phyloP scores from a whole-genome alignment of 1,140 invertebrate genomes.

The Microplitis demolitor region DNA sequence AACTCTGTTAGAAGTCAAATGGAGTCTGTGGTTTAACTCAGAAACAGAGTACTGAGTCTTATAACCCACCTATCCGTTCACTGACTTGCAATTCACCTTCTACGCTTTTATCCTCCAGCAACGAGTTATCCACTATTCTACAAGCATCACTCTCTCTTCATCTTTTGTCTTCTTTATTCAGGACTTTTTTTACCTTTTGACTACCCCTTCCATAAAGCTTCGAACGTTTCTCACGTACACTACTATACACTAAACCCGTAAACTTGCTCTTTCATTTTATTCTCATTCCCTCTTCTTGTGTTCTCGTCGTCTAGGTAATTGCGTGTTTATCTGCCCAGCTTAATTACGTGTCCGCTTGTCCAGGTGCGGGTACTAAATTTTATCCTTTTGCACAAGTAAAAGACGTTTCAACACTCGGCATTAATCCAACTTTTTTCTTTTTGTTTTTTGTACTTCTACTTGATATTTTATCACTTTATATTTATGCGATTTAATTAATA shows the following conservation, averaged over 20 bases:
- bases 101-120: neutral
- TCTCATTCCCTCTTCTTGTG: slow-evolving; percentile 15
- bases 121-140: neutral
- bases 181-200: too few species aligned
- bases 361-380: slow-evolving; percentile 49
- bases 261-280: neutral
- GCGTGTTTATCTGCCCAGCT: slow-evolving; percentile 53
- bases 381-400: slow-evolving; percentile 15
- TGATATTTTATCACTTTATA: too few species aligned
- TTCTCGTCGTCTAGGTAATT: slow-evolving; percentile 48
- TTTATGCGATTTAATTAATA: too few species aligned
- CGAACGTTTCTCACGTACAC: slow-evolving; percentile 8
- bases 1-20: slow-evolving; percentile 24
- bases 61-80: neutral
- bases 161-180: neutral
- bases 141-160: too few species aligned
- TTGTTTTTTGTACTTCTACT: too few species aligned
- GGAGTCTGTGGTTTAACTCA: neutral
- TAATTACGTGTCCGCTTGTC: slow-evolving; percentile 55
- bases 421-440: neutral
- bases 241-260: neutral
- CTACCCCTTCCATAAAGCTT: neutral
- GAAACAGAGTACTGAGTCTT: neutral
- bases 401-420: neutral
- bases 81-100: neutral